Percentiles rank a stretch among this genome's conserved stretches.
phyloP scores from a whole-genome alignment of 2,888 invertebrate genomes.

The Neoitamus cyanurus region DNA sequence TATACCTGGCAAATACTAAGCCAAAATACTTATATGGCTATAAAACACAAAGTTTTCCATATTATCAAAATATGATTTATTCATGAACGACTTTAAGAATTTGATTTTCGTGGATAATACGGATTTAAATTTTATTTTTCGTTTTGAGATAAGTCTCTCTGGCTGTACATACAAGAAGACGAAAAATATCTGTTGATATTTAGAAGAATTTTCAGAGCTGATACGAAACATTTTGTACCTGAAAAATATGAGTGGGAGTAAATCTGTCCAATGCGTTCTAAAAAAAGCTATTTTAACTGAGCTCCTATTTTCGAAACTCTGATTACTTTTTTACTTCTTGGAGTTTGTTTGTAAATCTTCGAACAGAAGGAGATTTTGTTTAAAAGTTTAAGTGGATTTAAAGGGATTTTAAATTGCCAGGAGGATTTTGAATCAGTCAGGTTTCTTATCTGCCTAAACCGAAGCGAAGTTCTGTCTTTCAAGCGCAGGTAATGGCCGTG shows the following conservation, averaged over 20 bases:
- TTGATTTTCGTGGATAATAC: not conserved
- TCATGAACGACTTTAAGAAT: not conserved
- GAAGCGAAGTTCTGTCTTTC: no score
- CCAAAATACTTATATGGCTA: not conserved
- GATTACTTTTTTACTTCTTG: not conserved
- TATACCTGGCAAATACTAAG: no score
- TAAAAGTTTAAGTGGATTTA: not conserved
- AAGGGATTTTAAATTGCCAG: not conserved
- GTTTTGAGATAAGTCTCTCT: not conserved
- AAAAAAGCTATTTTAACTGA: not conserved
- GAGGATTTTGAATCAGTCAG: not conserved
- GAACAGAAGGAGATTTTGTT: not conserved
- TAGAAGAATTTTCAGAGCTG: not conserved
- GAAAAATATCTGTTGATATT: not conserved
- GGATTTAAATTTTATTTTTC: not conserved
- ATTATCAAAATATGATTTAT: not conserved
- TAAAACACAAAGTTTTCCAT: no score
- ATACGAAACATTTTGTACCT: not conserved
- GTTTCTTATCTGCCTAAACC: no score
- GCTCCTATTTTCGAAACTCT: not conserved
- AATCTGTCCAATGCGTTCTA: not conserved
- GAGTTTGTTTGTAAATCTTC: not conserved
- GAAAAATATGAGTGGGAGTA: not conserved
- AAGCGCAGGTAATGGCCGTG: no score
- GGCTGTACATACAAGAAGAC: not conserved